phyloP scores from a whole-genome alignment of 2,888 invertebrate species.

The Acanthococcus lagerstroemiae region DNA sequence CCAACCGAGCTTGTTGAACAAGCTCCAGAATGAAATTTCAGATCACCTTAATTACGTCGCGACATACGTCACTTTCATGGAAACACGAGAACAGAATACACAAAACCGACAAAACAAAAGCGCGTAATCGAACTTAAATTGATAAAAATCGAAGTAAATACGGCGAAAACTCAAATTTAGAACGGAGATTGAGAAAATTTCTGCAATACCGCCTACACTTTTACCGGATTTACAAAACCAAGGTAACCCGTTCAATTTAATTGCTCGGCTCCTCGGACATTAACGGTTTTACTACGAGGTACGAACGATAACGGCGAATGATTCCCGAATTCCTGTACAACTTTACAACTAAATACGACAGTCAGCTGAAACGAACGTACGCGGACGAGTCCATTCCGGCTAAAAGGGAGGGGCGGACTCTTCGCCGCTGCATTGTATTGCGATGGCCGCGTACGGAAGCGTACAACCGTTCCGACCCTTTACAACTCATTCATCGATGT shows the following conservation, averaged over 20 bases:
- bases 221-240: slow-evolving; percentile 18
- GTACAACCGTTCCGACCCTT: slow-evolving; percentile 3
- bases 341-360: slow-evolving; percentile 30
- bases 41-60: neutral
- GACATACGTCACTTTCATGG: neutral
- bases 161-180: neutral
- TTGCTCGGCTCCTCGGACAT: slow-evolving; percentile 13
- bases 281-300: slow-evolving; percentile 26
- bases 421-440: neutral
- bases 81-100: neutral
- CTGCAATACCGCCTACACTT: slow-evolving; percentile 14
- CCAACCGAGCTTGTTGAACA: slow-evolving; percentile 20
- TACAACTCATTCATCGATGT: slow-evolving; percentile 30
- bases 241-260: slow-evolving; percentile 27
- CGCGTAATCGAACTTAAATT: neutral
- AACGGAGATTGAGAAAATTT: too few relatives aligned
- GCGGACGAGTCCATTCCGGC: slow-evolving; percentile 25
- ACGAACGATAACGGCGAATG: slow-evolving; percentile 20
- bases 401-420: neutral
- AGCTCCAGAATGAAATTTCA: slow-evolving; percentile 2
- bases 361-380: slow-evolving; percentile 29
- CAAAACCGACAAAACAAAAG: neutral
- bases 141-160: neutral
- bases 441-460: neutral
- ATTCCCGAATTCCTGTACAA: slow-evolving; percentile 28